These are phyloP conservation scores for Bos javanicus DNA, from an alignment of 2,113 vertebrate genomes.

Conservation along the genomic window DNA sequence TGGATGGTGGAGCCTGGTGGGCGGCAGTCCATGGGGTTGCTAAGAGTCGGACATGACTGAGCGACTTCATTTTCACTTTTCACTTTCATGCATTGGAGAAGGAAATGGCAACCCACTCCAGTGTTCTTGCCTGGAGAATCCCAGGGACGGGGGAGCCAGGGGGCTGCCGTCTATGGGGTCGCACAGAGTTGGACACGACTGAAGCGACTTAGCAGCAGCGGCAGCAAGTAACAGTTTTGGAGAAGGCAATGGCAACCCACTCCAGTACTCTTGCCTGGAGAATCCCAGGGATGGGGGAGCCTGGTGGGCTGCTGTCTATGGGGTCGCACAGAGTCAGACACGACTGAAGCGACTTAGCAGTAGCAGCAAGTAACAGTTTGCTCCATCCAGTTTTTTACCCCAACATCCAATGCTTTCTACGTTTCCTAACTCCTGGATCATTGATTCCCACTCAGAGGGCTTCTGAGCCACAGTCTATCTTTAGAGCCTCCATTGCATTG, in stretches of 20 bases:
- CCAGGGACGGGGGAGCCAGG: not conserved
- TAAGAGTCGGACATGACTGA: too few relatives aligned
- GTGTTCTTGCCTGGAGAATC: too few relatives aligned
- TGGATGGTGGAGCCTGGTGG: too few relatives aligned
- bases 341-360: not conserved
- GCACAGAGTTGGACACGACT: not conserved
- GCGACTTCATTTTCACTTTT: too few relatives aligned
- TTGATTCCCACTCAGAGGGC: not conserved
- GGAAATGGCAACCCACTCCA: too few relatives aligned
- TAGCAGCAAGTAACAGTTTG: not conserved
- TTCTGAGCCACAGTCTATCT: not conserved
- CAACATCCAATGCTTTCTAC: not conserved
- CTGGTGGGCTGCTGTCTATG: not conserved
- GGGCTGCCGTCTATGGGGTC: fast-evolving
- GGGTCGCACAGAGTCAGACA: not conserved
- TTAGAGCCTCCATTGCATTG: not conserved
- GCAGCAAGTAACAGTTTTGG: not conserved
- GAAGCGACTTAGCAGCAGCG: not conserved
- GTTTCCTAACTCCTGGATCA: not conserved
- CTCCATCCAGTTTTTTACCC: not conserved
- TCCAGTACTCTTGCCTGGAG: too few relatives aligned
- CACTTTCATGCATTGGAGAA: too few relatives aligned
- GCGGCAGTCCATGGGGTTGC: fast-evolving
- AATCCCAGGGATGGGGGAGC: not conserved
- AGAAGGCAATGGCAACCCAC: too few relatives aligned